A percentile compares a stretch with the other conserved stretches of the same genome.
Evolutionary conservation across 1,140 invertebrate genomes (phyloP).

Genomic region (Tetramorium alpestre): DNA sequence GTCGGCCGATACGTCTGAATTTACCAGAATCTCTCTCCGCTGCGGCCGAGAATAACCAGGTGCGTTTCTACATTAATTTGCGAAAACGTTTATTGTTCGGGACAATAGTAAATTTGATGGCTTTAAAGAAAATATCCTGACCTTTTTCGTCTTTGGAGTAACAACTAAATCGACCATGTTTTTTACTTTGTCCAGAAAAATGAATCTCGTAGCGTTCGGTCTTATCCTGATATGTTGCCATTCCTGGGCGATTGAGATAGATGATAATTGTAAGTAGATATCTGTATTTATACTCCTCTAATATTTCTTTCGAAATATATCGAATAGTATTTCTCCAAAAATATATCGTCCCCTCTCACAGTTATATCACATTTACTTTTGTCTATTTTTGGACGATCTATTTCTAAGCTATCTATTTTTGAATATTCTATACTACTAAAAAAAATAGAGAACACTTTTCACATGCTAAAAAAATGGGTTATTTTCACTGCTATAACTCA

Average conservation of each 20-base stretch:
- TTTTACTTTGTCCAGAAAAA: slow-evolving; percentile 29
- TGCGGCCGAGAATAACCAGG: not conserved
- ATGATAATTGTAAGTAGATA: slow-evolving; percentile 29
- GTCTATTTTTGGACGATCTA: not conserved
- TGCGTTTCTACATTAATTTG: not conserved
- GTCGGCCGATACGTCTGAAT: not conserved
- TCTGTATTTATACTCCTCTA: not conserved
- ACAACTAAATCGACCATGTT: not conserved
- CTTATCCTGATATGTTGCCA: not conserved
- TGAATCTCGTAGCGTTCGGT: slow-evolving; percentile 28
- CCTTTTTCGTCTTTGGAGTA: not conserved
- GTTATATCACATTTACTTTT: not conserved
- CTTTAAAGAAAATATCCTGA: no score
- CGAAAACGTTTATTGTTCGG: not conserved
- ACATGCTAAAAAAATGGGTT: no score
- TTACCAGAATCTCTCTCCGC: not conserved
- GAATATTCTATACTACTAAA: no score
- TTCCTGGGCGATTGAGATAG: not conserved
- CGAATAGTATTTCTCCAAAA: not conserved
- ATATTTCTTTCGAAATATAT: not conserved
- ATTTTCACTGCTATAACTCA: no score
- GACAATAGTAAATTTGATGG: no score
- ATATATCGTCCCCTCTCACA: not conserved
- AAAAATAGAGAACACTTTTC: no score
- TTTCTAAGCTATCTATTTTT: not conserved